Conservation (phyloP, 2,888 invertebrate species). For the Microctonus brassicae region DNA sequence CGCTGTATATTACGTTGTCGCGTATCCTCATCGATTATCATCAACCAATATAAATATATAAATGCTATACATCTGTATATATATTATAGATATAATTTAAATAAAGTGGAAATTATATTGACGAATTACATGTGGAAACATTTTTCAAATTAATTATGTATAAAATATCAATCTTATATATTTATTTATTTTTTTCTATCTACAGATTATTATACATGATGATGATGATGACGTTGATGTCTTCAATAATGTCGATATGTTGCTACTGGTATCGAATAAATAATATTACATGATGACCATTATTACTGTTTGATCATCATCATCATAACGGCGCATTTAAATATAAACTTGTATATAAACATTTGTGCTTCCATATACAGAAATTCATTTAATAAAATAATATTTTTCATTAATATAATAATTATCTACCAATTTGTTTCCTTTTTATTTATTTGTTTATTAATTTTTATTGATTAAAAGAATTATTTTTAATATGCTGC, state of each 20-base stretch:
- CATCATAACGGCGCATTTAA: neutral
- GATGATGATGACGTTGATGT: conserved; percentile 6
- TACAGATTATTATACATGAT: neutral
- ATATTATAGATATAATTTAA: neutral
- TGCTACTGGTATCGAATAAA: neutral
- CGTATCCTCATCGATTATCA: conserved; percentile 24
- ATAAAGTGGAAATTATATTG: conserved; percentile 7
- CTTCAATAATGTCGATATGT: neutral
- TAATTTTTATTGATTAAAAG: no score
- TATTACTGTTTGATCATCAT: neutral
- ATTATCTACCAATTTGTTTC: no score
- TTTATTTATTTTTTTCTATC: neutral
- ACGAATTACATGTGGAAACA: conserved; percentile 1
- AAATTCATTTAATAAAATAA: no score
- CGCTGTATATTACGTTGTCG: conserved; percentile 42
- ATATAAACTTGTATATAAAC: neutral
- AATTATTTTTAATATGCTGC: no score
- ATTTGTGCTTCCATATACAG: neutral
- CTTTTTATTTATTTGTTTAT: no score
- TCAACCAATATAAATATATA: conserved; percentile 7
- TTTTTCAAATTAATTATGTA: conserved; percentile 2
- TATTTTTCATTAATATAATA: no score
- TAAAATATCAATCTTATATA: neutral
- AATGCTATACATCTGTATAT: neutral
- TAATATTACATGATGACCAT: neutral